Percentiles rank a stretch among this genome's conserved stretches.
These are phyloP conservation scores for Ceratosolen solmsi DNA, from an alignment of 1,140 invertebrate genomes.

Conservation along the genomic window DNA sequence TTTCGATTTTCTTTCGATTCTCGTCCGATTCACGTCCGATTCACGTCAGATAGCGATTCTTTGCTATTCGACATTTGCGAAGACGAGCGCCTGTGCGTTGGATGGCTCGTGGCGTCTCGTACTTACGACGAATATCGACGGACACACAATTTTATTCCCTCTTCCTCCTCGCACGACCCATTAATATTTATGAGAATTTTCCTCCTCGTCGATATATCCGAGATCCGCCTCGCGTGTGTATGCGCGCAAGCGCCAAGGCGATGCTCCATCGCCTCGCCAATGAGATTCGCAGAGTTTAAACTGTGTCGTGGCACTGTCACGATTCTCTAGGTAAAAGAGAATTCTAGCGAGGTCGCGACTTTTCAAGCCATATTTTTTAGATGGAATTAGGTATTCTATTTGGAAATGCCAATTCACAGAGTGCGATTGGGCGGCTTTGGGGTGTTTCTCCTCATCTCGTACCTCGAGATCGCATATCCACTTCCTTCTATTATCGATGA, in stretches of 20 bases:
- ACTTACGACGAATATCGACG: too few species aligned
- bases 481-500: too few species aligned
- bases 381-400: conserved; percentile 12
- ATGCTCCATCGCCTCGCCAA: conserved; percentile 28
- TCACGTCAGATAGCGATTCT: neutral
- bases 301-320: neutral
- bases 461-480: too few species aligned
- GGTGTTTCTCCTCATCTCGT: too few species aligned
- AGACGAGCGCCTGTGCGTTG: neutral
- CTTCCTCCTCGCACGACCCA: neutral
- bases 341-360: neutral
- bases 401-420: neutral
- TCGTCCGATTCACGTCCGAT: too few species aligned
- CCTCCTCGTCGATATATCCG: conserved; percentile 41
- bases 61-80: neutral
- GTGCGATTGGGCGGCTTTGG: neutral
- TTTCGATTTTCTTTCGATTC: neutral
- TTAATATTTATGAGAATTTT: conserved; percentile 61
- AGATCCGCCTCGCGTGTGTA: neutral
- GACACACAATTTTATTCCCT: too few species aligned
- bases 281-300: conserved; percentile 40
- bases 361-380: neutral
- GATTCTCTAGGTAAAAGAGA: neutral
- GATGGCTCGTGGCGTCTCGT: neutral
- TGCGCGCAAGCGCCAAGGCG: neutral